phyloP scores from a whole-genome alignment of 2,888 invertebrate species.

The Drosophila antonietae region DNA sequence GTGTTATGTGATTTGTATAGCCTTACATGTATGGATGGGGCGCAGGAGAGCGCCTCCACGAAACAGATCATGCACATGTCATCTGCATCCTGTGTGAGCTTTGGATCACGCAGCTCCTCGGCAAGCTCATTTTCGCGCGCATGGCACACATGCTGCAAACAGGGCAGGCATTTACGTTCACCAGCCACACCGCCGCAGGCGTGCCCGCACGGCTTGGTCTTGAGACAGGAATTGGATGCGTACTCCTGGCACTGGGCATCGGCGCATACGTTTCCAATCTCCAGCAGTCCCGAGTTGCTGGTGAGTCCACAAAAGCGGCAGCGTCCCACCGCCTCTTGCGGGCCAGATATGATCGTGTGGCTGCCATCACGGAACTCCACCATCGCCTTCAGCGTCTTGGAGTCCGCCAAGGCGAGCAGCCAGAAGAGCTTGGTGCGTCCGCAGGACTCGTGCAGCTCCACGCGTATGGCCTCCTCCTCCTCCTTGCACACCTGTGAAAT shows the following conservation, averaged over 20 bases:
- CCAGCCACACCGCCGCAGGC: slow-evolving; percentile 96
- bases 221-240: slow-evolving; percentile 89
- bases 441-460: slow-evolving; percentile 98
- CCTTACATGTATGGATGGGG: slow-evolving; percentile 94
- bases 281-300: slow-evolving; percentile 92
- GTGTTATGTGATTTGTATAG: too few species aligned
- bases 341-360: slow-evolving; percentile 85
- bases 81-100: slow-evolving; percentile 96
- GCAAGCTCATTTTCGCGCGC: slow-evolving; percentile 82
- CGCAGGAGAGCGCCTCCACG: slow-evolving; percentile 97
- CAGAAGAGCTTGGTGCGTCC: slow-evolving; percentile 98
- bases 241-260: slow-evolving; percentile 96
- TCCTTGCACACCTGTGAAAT: slow-evolving; percentile 90
- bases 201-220: slow-evolving; percentile 94
- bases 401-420: slow-evolving; percentile 96
- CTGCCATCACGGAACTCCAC: slow-evolving; percentile 94
- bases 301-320: slow-evolving; percentile 97
- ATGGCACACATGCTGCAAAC: slow-evolving; percentile 93
- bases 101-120: slow-evolving; percentile 82
- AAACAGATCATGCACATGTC: slow-evolving; percentile 99
- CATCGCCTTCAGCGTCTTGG: slow-evolving; percentile 94
- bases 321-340: slow-evolving; percentile 87
- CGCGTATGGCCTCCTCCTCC: slow-evolving; percentile 97
- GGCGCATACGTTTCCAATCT: slow-evolving; percentile 96
- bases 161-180: slow-evolving; percentile 94